Conservation (phyloP, 2,113 vertebrate genomes). For the Laterallus jamaicensis region DNA sequence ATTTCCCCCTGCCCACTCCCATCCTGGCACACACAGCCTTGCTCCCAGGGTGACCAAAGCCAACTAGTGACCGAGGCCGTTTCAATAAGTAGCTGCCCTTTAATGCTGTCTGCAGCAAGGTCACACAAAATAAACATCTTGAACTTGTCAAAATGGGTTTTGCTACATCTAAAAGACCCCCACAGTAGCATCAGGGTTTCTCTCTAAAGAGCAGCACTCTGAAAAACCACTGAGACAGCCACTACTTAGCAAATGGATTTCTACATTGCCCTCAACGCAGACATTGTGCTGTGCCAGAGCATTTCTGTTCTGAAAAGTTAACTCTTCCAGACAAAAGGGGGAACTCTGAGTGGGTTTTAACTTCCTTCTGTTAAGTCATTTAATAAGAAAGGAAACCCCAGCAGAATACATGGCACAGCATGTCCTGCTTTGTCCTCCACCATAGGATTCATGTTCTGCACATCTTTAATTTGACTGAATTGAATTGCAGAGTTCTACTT, state of each 20-base stretch:
- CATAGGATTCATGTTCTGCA: background rate
- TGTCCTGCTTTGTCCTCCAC: slow-evolving; percentile 21
- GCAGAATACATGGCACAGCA: background rate
- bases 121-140: background rate
- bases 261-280: rapidly evolving
- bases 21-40: background rate
- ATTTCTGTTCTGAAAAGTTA: background rate
- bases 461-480: background rate
- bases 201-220: background rate
- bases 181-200: background rate
- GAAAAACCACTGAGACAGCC: background rate
- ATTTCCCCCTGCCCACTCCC: background rate
- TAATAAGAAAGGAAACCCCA: background rate
- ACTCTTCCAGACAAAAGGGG: background rate
- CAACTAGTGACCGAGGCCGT: background rate
- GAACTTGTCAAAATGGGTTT: background rate
- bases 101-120: background rate
- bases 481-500: background rate
- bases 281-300: background rate
- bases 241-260: background rate
- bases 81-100: background rate
- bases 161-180: background rate
- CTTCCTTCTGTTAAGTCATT: background rate
- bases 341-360: background rate
- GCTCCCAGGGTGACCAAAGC: background rate